Evolutionary conservation across 2,113 vertebrate genomes (phyloP), one percentile per base, ranked within the genome.

Genomic region (Lophura nycthemera): DNA sequence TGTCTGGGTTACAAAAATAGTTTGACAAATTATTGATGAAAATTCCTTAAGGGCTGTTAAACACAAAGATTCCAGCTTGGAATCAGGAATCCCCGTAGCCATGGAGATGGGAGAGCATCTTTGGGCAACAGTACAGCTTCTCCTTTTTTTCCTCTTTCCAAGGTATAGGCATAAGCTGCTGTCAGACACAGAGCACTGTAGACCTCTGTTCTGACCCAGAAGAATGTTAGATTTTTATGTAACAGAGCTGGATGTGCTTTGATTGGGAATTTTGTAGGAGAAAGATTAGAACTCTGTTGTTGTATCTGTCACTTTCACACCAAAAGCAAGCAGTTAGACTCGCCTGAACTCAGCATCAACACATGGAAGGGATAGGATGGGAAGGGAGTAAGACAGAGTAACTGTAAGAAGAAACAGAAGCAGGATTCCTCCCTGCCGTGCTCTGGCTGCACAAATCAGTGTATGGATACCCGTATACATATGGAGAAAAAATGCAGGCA

Each of bases 281-380:
- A 19, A 74, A n/a, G 36, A 24, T 75, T 32, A 78, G 71, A 78
- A 22, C 36, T 90, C 50, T 29, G 63, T 47, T 60, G 21, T 63
- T 89, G 67, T n/a, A 52, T 75, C 66, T 95, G 83, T 66, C 19
- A 79, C 64, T 86, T 64, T 56, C 73, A 93, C 75, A 92, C 50
- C 20, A 47, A 86, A 92, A 30, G 59, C 47, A 92, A 89, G 73
- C 21, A 92, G 50, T 25, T 34, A 67, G 59, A 60, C 75, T 94
- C 84, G 61, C 79, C 45, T 79, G 57, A 74, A 27, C 52, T 76
- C 16, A 3, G 32, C 47, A 67, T 76, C 47, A 56, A 5, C 61
- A 80, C 27, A 40, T 59, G 40, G n/a, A 47, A 83, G 21, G 48
- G 48, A 22, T 22, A 38, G 36, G 13, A 20, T 14, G 29, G 50